These are phyloP conservation scores for Homalodisca vitripennis DNA, from an alignment of 1,140 invertebrate genomes.

Conservation along the genomic window DNA sequence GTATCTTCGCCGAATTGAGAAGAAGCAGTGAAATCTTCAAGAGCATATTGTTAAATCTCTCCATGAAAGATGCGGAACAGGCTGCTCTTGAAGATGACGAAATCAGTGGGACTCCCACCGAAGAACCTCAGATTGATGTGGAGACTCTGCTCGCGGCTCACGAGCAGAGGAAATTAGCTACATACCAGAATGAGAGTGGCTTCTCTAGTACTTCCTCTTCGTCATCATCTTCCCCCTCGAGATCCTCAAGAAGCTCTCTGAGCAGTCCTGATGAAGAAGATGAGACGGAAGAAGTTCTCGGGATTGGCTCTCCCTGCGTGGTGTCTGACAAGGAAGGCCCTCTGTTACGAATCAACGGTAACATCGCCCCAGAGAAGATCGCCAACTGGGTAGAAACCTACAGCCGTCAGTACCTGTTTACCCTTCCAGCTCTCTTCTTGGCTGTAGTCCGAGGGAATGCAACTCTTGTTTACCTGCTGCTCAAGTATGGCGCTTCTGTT, in stretches of 20 bases:
- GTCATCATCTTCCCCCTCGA: slow-evolving; percentile 38
- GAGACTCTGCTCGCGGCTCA: slow-evolving; percentile 47
- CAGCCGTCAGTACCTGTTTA: slow-evolving; percentile 52
- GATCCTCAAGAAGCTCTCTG: slow-evolving; percentile 35
- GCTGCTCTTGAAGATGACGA: slow-evolving; percentile 10
- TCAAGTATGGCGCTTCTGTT: slow-evolving; percentile 55
- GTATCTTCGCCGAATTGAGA: slow-evolving; percentile 49
- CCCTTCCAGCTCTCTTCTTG: slow-evolving; percentile 55
- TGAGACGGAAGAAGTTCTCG: slow-evolving; percentile 24
- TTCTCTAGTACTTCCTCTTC: slow-evolving; percentile 35
- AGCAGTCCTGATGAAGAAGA: slow-evolving; percentile 36
- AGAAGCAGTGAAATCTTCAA: slow-evolving; percentile 50
- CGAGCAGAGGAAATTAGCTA: slow-evolving; percentile 43
- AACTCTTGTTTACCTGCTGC: slow-evolving; percentile 53
- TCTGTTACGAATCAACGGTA: slow-evolving; percentile 44
- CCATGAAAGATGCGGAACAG: slow-evolving; percentile 43
- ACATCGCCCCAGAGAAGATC: slow-evolving; percentile 41
- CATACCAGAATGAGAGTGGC: slow-evolving; percentile 37
- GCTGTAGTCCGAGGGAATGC: slow-evolving; percentile 54
- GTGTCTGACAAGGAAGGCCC: slow-evolving; percentile 37
- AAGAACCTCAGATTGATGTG: slow-evolving; percentile 41
- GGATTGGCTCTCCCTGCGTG: slow-evolving; percentile 25
- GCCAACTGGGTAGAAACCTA: slow-evolving; percentile 49
- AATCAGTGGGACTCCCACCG: slow-evolving; percentile 15
- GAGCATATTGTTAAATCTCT: slow-evolving; percentile 49